Evolutionary conservation across 37 sponge, comb jelly and placozoan genomes (phyloP), one percentile per base, ranked within the genome.

Genomic region (Spongia lamella): DNA sequence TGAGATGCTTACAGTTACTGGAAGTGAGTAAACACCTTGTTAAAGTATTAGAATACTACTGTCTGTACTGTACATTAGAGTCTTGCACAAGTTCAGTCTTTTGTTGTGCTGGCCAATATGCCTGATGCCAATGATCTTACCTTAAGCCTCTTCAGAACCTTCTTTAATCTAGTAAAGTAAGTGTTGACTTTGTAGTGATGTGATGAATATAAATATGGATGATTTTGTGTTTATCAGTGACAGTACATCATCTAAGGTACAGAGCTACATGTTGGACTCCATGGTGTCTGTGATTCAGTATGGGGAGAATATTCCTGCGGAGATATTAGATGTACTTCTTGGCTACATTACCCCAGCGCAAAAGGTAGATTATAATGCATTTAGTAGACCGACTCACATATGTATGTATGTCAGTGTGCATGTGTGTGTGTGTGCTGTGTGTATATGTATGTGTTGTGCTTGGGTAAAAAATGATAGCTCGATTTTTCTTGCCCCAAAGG

Each of bases 291-390:
- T 94, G 5, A 53, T 94, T 39, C 84, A 84, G 38, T 90, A 94
- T 29, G 85, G 77, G 21, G 91, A 89, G 59, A 51, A 32, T 68
- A 73, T 94, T 9, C 84, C 94, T n/a, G 87, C 86, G 68, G 88
- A 74, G 21, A 29, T 86, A 13, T 32, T 87, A 24, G 92, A 86
- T 33, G 22, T 47, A 17, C 71, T 87, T 16, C 69, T 92, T 9
- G 16, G 65, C n/a, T 79, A 92, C 15, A 58, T 90, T 17, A 20
- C 78, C 11, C 80, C 78, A 24, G 73, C 88, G 20, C 16, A 20
- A 11, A 82, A 82, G 88, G 88, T 88, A 15, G 38, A 14, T n/a
- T n/a, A n/a, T n/a, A n/a, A n/a, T n/a, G n/a, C n/a, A n/a, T n/a
- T n/a, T n/a, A n/a, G n/a, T n/a, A n/a, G n/a, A n/a, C n/a, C n/a